Evolutionary conservation across 1,140 invertebrate genomes (phyloP).

Genomic region (Manduca sexta): DNA sequence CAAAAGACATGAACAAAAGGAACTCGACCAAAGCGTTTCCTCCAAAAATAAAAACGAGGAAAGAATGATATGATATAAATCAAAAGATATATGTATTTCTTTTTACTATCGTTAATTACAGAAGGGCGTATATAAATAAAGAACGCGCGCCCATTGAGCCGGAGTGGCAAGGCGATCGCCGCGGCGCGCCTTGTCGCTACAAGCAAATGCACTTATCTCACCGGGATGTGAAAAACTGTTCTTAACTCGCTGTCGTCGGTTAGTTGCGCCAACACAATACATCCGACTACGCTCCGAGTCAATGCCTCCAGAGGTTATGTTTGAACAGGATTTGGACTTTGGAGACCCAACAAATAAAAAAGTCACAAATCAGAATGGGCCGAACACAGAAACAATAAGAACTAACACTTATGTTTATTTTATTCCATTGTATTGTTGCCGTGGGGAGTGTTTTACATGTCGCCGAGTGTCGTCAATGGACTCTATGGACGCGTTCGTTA

Average conservation of each 20-base stretch:
- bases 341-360: slow-evolving; percentile 39
- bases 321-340: slow-evolving; percentile 41
- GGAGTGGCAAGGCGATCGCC: slow-evolving; percentile 46
- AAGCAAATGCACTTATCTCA: slow-evolving; percentile 71
- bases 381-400: slow-evolving; percentile 45
- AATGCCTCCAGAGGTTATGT: slow-evolving; percentile 49
- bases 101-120: slow-evolving; percentile 69
- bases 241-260: slow-evolving; percentile 48
- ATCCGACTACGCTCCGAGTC: slow-evolving; percentile 29
- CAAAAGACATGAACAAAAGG: slow-evolving; percentile 22
- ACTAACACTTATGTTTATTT: slow-evolving; percentile 31
- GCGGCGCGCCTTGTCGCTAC: slow-evolving; percentile 60
- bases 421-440: slow-evolving; percentile 32
- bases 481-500: slow-evolving; percentile 2
- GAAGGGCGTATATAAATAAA: slow-evolving; percentile 67
- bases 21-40: slow-evolving; percentile 29
- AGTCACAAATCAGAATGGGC: slow-evolving; percentile 35
- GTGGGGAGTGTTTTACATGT: slow-evolving; percentile 13
- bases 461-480: slow-evolving; percentile 5
- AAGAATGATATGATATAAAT: slow-evolving; percentile 50
- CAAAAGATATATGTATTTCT: slow-evolving; percentile 58
- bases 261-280: slow-evolving; percentile 50
- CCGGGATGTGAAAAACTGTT: slow-evolving; percentile 62
- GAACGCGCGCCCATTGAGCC: slow-evolving; percentile 52
- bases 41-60: slow-evolving; percentile 28